Conservation (phyloP, 2,113 vertebrate species). For the Corydoras sp. region DNA sequence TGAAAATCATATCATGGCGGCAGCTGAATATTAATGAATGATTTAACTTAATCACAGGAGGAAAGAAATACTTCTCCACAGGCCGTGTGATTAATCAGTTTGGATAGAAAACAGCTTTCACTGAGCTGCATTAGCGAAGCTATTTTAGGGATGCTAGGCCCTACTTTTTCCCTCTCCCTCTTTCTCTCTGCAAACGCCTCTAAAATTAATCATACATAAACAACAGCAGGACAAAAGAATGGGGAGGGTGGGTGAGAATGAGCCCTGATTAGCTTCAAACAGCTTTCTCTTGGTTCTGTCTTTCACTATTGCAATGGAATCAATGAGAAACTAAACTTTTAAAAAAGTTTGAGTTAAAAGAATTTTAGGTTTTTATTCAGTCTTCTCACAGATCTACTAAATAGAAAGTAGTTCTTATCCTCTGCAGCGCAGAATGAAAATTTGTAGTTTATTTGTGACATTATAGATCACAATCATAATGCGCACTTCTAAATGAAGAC, state of each 20-base stretch:
- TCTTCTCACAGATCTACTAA: too few species aligned
- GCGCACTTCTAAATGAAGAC: too few species aligned
- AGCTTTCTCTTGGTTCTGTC: constrained; percentile 27
- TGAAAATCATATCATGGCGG: constrained; percentile 30
- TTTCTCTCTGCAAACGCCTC: constrained; percentile 24
- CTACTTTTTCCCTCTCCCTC: not conserved
- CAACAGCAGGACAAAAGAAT: constrained; percentile 41
- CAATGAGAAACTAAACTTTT: not conserved
- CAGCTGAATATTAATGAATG: constrained; percentile 39
- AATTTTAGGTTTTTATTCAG: too few species aligned
- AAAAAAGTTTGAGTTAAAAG: not conserved
- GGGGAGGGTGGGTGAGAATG: constrained; percentile 22
- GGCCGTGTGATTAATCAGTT: constrained; percentile 36
- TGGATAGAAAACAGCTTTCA: constrained; percentile 47
- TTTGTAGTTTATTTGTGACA: too few species aligned
- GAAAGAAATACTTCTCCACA: constrained; percentile 32
- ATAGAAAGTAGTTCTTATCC: too few species aligned
- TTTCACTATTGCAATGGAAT: constrained; percentile 7
- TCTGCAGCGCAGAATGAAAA: too few species aligned
- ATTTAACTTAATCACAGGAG: constrained; percentile 43
- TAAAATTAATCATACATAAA: constrained; percentile 48
- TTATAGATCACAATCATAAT: too few species aligned
- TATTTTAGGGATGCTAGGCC: constrained; percentile 30
- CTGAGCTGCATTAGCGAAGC: constrained; percentile 25
- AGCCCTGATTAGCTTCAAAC: constrained; percentile 32